phyloP scores from a whole-genome alignment of 2,888 invertebrate genomes.

The Drepana falcataria region DNA sequence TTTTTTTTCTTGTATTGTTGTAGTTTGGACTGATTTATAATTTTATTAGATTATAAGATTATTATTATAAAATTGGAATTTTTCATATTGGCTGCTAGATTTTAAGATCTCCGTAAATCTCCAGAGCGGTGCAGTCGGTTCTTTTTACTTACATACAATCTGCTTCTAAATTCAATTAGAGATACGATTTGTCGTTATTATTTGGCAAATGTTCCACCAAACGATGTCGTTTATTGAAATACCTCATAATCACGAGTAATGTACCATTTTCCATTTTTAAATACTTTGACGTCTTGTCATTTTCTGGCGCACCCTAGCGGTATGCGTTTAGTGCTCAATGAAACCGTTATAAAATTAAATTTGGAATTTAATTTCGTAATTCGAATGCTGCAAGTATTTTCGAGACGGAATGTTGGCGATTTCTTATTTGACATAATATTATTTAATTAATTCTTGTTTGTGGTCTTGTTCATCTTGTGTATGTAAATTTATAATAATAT shows the following conservation, averaged over 20 bases:
- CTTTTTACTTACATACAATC: no score
- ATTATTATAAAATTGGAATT: no score
- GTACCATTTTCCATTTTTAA: background rate
- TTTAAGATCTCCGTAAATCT: no score
- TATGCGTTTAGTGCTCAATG: slow-evolving; percentile 43
- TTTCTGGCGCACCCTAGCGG: slow-evolving; percentile 24
- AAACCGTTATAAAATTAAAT: slow-evolving; percentile 56
- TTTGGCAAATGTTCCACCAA: no score
- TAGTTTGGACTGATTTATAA: slow-evolving; percentile 13
- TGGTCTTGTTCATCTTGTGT: background rate
- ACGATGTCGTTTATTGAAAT: no score
- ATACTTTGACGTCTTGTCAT: background rate
- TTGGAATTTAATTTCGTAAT: slow-evolving; percentile 58
- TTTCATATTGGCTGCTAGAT: no score
- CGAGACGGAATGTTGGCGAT: slow-evolving; percentile 1
- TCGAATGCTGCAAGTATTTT: slow-evolving; percentile 40
- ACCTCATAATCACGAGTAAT: background rate
- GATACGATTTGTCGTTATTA: no score
- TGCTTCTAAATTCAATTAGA: background rate
- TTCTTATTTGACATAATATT: background rate
- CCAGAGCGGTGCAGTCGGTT: no score
- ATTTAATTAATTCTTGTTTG: background rate
- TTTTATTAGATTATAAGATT: no score
- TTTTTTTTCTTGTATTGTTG: slow-evolving; percentile 32
- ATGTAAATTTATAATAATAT: background rate